A percentile compares a stretch with the other conserved stretches of the same genome.
phyloP scores from a whole-genome alignment of 2,888 invertebrate genomes.

The Octodonta nipae region DNA sequence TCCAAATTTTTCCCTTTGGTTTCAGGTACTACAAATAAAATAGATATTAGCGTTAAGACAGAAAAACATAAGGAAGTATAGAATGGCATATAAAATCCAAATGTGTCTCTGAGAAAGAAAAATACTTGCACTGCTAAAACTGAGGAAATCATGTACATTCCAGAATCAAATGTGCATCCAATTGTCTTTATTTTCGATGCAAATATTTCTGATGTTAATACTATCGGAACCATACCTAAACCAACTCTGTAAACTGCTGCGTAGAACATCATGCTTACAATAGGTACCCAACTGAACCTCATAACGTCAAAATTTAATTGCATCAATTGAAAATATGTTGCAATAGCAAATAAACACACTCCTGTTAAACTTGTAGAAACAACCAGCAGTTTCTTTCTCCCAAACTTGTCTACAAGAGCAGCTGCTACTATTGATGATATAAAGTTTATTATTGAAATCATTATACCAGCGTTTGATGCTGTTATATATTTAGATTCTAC shows the following conservation, averaged over 20 bases:
- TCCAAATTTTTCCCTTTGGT: slow-evolving; percentile 31
- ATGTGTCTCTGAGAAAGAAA: slow-evolving; percentile 20
- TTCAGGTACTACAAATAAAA: slow-evolving; percentile 27
- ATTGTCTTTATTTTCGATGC: slow-evolving; percentile 32
- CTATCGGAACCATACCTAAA: slow-evolving; percentile 31
- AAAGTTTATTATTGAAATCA: slow-evolving; percentile 29
- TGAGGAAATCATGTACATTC: slow-evolving; percentile 27
- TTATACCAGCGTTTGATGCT: slow-evolving; percentile 26
- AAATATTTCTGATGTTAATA: slow-evolving; percentile 31
- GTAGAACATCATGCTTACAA: slow-evolving; percentile 27
- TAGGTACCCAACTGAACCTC: slow-evolving; percentile 21
- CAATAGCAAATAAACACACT: slow-evolving; percentile 23
- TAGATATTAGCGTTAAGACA: slow-evolving; percentile 24
- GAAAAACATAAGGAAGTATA: slow-evolving; percentile 27
- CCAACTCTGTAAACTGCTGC: slow-evolving; percentile 29
- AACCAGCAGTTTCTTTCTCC: slow-evolving; percentile 26
- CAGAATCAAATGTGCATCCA: slow-evolving; percentile 31
- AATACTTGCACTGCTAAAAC: slow-evolving; percentile 27
- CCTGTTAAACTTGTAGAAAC: slow-evolving; percentile 27
- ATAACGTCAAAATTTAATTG: slow-evolving; percentile 20
- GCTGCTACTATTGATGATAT: slow-evolving; percentile 24
- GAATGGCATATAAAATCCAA: slow-evolving; percentile 30
- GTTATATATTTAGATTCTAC: slow-evolving; percentile 26
- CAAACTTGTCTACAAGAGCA: slow-evolving; percentile 28
- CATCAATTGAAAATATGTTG: slow-evolving; percentile 29